Percentiles rank a stretch among this genome's conserved stretches.
Evolutionary conservation across 2,113 vertebrate genomes (phyloP).

Genomic region (Donacobius atricapilla): DNA sequence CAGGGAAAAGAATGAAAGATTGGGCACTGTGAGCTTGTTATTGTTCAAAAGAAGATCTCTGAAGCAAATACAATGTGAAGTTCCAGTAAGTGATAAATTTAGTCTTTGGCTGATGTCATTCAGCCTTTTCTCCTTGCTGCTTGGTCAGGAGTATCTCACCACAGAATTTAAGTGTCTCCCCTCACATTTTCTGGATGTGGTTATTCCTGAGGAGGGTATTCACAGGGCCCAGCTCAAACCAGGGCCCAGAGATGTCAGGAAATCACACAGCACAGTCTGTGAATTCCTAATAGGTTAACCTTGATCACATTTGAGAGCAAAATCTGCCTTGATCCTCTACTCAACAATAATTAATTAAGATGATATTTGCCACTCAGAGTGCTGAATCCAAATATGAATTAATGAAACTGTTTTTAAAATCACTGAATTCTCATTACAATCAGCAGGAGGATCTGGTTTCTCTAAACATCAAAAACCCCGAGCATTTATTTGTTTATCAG

Average conservation of each 20-base stretch:
- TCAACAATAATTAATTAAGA: not conserved
- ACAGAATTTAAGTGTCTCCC: not conserved
- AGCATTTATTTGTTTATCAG: not conserved
- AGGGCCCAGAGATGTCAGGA: not conserved
- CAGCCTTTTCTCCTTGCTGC: not conserved
- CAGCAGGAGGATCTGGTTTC: not conserved
- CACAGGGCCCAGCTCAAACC: not conserved
- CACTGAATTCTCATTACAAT: not conserved
- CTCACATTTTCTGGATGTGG: not conserved
- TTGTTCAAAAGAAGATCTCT: not conserved
- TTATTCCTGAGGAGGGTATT: not conserved
- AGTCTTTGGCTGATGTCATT: not conserved
- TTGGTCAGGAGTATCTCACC: not conserved
- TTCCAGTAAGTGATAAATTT: not conserved
- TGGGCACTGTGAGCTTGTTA: not conserved
- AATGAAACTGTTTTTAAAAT: not conserved
- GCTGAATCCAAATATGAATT: not conserved
- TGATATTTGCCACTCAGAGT: not conserved
- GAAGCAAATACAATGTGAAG: not conserved
- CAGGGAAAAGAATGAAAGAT: not conserved
- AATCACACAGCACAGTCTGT: not conserved
- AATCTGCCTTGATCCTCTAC: not conserved
- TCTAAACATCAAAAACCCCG: not conserved
- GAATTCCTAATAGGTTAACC: not conserved
- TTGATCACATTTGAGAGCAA: not conserved